Evolutionary conservation across 2,888 invertebrate genomes (phyloP).

Genomic region (Priocnemis perturbator): DNA sequence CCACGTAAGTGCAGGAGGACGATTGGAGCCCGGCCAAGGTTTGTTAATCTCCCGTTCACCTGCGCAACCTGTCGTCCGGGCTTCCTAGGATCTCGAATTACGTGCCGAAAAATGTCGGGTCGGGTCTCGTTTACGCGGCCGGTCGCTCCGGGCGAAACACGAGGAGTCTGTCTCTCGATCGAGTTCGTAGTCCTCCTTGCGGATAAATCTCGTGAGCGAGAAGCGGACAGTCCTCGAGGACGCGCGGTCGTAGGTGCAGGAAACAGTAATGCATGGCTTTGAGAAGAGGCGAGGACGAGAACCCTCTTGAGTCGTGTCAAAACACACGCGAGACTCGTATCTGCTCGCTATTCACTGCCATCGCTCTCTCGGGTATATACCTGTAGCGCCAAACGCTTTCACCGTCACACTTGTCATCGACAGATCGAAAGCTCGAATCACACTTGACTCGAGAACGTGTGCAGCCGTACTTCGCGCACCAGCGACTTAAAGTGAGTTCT

Average conservation of each 20-base stretch:
- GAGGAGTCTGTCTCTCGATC: not conserved
- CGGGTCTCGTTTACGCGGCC: constrained; percentile 39
- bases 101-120: constrained; percentile 44
- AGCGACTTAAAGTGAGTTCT: no score
- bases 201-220: constrained; percentile 20
- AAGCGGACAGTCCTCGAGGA: constrained; percentile 20
- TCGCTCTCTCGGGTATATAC: not conserved
- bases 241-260: constrained; percentile 35
- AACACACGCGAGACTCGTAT: constrained; percentile 46
- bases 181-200: not conserved
- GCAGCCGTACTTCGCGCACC: not conserved
- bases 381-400: constrained; percentile 36
- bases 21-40: not conserved
- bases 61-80: constrained; percentile 51
- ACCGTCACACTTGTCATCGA: constrained; percentile 31
- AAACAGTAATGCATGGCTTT: constrained; percentile 49
- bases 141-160: not conserved
- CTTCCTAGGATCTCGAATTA: constrained; percentile 58
- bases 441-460: not conserved
- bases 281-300: constrained; percentile 21
- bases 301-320: constrained; percentile 51
- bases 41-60: constrained; percentile 57
- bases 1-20: not conserved
- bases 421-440: constrained; percentile 7
- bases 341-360: constrained; percentile 10